These are phyloP conservation scores for Ammodytes dubius DNA, from an alignment of 2,113 vertebrate genomes.

Conservation along the genomic window DNA sequence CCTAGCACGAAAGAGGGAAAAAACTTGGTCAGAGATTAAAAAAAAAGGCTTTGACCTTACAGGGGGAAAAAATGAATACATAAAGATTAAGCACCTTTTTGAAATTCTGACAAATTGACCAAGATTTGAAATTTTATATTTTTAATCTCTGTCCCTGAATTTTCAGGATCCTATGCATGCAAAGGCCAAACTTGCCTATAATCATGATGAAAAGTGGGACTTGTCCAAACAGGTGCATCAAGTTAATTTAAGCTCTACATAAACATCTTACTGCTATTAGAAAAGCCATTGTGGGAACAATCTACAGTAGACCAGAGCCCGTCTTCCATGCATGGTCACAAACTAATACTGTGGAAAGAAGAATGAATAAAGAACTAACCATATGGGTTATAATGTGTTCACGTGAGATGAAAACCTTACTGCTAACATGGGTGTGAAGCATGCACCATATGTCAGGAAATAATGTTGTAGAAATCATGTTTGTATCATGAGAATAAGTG, in stretches of 20 bases:
- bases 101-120: conserved; percentile 49
- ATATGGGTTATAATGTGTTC: too few species aligned
- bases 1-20: conserved; percentile 33
- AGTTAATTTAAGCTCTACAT: neutral
- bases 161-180: neutral
- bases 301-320: neutral
- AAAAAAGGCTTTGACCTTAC: conserved; percentile 65
- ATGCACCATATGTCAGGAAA: neutral
- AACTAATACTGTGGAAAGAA: neutral
- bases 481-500: neutral
- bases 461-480: neutral
- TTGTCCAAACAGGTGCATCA: neutral
- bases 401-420: neutral
- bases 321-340: neutral
- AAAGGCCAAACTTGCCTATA: neutral
- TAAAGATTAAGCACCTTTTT: conserved; percentile 57
- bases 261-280: neutral
- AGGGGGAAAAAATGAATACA: conserved; percentile 63
- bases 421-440: neutral
- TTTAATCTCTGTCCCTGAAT: neutral
- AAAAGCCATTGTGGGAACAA: neutral
- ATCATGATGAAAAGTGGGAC: neutral
- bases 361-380: neutral
- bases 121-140: conserved; percentile 4
- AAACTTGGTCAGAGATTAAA: conserved; percentile 57